Evolutionary conservation across 2,113 vertebrate species (phyloP).

Genomic region (Circaetus cinerascens): DNA sequence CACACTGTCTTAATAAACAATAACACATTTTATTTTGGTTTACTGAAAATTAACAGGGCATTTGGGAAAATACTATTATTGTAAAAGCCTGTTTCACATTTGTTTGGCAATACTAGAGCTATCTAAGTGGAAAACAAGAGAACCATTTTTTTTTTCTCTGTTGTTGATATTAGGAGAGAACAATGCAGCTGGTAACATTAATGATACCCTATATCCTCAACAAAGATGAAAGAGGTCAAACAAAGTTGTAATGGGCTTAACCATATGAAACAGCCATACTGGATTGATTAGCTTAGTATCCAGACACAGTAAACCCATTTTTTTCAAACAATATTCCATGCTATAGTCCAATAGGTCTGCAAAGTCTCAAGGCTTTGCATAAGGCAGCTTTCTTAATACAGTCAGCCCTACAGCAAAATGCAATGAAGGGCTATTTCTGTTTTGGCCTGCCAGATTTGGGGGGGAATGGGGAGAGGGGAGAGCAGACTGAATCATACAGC

Average conservation of each 20-base stretch:
- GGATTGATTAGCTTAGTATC: conserved; percentile 65
- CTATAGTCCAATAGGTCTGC: conserved; percentile 57
- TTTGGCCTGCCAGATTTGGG: neutral
- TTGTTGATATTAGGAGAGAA: conserved; percentile 71
- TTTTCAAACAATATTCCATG: conserved; percentile 58
- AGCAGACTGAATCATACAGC: neutral
- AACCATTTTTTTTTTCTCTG: conserved; percentile 1
- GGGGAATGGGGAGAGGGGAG: neutral
- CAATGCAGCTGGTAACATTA: conserved; percentile 75
- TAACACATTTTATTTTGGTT: conserved; percentile 79
- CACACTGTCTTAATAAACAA: conserved; percentile 78
- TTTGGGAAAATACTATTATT: conserved; percentile 76
- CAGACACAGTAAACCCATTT: conserved; percentile 56
- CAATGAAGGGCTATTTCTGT: neutral
- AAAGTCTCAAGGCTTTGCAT: conserved; percentile 35
- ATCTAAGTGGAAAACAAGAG: conserved; percentile 69
- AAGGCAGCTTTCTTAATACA: conserved; percentile 14
- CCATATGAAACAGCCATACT: conserved; percentile 67
- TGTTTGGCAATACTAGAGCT: conserved; percentile 66
- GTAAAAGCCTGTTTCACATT: conserved; percentile 74
- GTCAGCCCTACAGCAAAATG: conserved; percentile 22
- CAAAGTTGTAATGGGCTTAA: conserved; percentile 69
- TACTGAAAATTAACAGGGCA: conserved; percentile 80
- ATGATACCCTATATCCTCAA: conserved; percentile 70
- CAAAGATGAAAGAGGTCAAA: conserved; percentile 75